Conservation (phyloP, 2,797 vertebrate species). For the Cynodonichthys magdalenae region DNA sequence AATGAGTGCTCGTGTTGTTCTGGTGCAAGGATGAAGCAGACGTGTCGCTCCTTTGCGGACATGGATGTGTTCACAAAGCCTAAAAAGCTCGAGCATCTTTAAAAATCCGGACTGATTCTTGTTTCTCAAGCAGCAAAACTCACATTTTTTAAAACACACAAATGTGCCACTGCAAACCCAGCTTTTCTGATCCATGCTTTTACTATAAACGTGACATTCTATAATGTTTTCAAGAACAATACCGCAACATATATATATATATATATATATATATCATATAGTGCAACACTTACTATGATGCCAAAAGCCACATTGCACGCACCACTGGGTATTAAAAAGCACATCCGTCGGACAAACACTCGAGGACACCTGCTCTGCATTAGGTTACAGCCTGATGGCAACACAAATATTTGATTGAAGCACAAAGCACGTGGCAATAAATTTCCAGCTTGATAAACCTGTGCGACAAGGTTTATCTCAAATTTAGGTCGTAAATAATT, state of each 20-base stretch:
- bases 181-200: background rate
- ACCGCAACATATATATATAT: too few relatives aligned
- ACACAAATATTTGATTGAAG: conserved; percentile 27
- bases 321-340: conserved; percentile 9
- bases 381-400: conserved; percentile 16
- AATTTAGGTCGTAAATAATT: background rate
- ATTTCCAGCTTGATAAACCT: background rate
- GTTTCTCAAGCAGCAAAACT: too few relatives aligned
- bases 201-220: conserved; percentile 6
- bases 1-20: background rate
- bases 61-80: background rate
- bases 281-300: background rate
- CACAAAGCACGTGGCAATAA: conserved; percentile 4
- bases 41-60: conserved; percentile 40
- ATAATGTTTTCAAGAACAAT: background rate
- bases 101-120: background rate
- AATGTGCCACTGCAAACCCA: background rate
- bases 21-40: background rate
- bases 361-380: conserved; percentile 19
- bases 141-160: background rate
- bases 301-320: background rate
- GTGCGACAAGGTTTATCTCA: background rate
- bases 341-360: conserved; percentile 34
- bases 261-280: too few relatives aligned
- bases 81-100: conserved; percentile 23